Percentiles rank a stretch among this genome's conserved stretches.
Conservation (phyloP, 2,797 vertebrate genomes). For the Sylvia borin region DNA sequence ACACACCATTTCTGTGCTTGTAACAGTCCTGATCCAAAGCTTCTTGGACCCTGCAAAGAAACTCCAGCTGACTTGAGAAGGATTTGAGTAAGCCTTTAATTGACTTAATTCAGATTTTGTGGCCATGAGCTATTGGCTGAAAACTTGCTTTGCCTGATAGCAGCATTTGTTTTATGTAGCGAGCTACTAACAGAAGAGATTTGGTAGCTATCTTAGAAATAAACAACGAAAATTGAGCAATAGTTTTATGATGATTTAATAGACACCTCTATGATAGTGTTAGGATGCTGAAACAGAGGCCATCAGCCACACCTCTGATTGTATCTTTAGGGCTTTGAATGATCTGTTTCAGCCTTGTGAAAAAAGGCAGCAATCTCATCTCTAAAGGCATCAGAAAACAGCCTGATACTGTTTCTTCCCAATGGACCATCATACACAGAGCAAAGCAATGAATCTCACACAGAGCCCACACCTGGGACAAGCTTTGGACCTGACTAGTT, state of each 20-base stretch:
- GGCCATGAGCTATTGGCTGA: not conserved
- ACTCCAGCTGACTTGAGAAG: not conserved
- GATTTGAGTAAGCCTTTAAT: slow-evolving; percentile 58
- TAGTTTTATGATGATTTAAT: not conserved
- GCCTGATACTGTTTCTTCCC: not conserved
- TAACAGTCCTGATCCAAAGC: not conserved
- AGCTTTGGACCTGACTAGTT: not conserved
- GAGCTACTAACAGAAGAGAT: not conserved
- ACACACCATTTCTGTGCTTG: not conserved
- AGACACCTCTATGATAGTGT: not conserved
- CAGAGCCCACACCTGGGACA: not conserved
- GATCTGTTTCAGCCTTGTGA: not conserved
- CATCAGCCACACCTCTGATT: not conserved
- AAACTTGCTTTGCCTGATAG: not conserved
- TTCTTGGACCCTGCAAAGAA: not conserved
- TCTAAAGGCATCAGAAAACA: slow-evolving; percentile 9
- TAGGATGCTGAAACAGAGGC: not conserved
- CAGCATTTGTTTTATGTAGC: not conserved
- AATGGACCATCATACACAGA: not conserved
- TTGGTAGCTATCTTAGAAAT: not conserved
- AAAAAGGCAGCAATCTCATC: not conserved
- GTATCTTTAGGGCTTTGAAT: not conserved
- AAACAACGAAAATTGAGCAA: not conserved
- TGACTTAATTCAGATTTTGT: slow-evolving; percentile 49
- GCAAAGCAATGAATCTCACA: not conserved